Evolutionary conservation across 2,113 vertebrate genomes (phyloP), one percentile per base, ranked within the genome.

Genomic region (Cervus canadensis): DNA sequence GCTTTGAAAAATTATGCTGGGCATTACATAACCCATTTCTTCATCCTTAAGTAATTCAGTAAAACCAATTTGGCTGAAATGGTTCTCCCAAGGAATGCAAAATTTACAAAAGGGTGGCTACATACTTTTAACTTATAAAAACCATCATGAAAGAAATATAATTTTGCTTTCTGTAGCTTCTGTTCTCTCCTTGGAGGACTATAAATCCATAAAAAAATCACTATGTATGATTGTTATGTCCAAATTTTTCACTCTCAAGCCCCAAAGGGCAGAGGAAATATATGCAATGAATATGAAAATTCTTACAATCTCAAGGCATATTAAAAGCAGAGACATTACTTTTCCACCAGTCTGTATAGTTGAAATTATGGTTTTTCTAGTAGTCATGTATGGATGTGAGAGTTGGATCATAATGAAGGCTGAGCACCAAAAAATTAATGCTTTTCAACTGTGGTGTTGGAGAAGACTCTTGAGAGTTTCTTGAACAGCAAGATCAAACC

Each of bases 21-120:
- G 33, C 26, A 92, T 56, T 91, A 60, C 3, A 43, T 21, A 85
- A 81, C 25, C 36, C 26, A 92, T 88, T 92, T 92, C 25, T 89
- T 89, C 54, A 94, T 45, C 45, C 14, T 76, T 92, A 92, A 95
- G 92, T 94, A 89, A 94, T 62, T 95, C 78, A 67, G 85, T 85
- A 81, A 91, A 92, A 88, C n/a, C 43, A 91, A 89, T 94, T 86
- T 92, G 50, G 62, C 59, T 71, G 83, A 89, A 90, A 91, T 71
- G 50, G 92, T 64, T 95, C 89, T 97, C 30, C 43, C 12, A 92
- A 50, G 52, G 15, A 50, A 89, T 45, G 91, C 7, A 40, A 81
- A 71, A 81, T 56, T 89, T 71, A 71, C 3, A 0, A 79, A 81
- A 94, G 3, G 21, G 57, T 74, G 11, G 28, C 28, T 54, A 87